These are phyloP conservation scores for Pseudomyrmex sp. DNA, from an alignment of 1,140 invertebrate genomes.

Conservation along the genomic window DNA sequence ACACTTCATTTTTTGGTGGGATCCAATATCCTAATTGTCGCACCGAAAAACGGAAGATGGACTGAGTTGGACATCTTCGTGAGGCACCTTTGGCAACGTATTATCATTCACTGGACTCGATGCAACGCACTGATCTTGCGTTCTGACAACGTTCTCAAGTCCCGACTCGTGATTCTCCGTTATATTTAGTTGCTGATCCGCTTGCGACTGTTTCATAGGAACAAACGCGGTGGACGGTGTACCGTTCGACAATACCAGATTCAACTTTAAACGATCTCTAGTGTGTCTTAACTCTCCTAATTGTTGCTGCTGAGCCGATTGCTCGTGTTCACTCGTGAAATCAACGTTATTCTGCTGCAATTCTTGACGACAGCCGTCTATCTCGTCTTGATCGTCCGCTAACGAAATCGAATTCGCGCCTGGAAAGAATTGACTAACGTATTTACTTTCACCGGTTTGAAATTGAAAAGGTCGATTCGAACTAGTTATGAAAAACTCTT, in stretches of 20 bases:
- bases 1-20: conserved; percentile 76
- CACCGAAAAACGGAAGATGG: conserved; percentile 70
- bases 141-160: conserved; percentile 45
- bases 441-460: conserved; percentile 85
- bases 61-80: conserved; percentile 54
- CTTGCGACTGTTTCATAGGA: conserved; percentile 54
- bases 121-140: conserved; percentile 61
- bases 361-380: conserved; percentile 63
- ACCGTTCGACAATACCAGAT: conserved; percentile 85
- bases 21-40: conserved; percentile 68
- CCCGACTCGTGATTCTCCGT: conserved; percentile 38
- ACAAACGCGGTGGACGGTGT: conserved; percentile 48
- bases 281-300: conserved; percentile 91
- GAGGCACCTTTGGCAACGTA: conserved; percentile 71
- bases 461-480: conserved; percentile 90
- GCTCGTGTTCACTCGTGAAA: conserved; percentile 72
- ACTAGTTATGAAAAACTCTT: conserved; percentile 90
- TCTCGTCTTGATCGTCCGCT: conserved; percentile 70
- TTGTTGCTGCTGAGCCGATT: conserved; percentile 73
- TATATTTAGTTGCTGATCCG: conserved; percentile 58
- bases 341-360: conserved; percentile 62
- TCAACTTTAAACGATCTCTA: conserved; percentile 89
- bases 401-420: conserved; percentile 80
- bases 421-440: conserved; percentile 90
- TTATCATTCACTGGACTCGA: conserved; percentile 57